These are phyloP conservation scores for Cathartes aura DNA, from an alignment of 2,113 vertebrate species.

Conservation along the genomic window DNA sequence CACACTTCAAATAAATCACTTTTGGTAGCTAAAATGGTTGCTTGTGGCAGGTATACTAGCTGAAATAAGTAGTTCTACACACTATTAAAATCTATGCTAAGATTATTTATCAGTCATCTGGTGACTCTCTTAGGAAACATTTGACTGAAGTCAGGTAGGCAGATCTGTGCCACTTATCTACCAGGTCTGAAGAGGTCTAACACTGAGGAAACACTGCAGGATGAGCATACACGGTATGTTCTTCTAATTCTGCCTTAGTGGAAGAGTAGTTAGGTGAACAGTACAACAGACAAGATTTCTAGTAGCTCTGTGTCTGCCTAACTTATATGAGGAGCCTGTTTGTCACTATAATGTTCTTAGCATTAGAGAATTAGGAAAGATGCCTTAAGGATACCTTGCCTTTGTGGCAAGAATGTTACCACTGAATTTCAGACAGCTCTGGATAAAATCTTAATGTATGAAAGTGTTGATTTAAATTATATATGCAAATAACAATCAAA, in stretches of 20 bases:
- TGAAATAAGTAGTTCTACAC: not conserved
- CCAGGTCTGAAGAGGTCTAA: not conserved
- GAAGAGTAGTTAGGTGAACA: not conserved
- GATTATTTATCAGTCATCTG: not conserved
- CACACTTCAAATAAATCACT: not conserved
- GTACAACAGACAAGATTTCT: not conserved
- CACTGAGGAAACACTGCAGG: not conserved
- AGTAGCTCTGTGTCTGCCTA: not conserved
- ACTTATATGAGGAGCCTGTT: not conserved
- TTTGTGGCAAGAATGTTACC: not conserved
- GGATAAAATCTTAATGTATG: not conserved
- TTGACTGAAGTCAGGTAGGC: not conserved
- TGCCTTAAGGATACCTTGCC: not conserved
- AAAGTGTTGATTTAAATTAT: not conserved
- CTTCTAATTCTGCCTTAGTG: not conserved
- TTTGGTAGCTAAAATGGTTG: not conserved
- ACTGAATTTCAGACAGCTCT: not conserved
- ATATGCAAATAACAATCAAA: not conserved
- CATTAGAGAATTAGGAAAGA: not conserved
- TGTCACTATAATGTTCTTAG: not conserved
- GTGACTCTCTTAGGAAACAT: not conserved
- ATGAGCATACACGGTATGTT: not conserved
- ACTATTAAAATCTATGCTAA: not conserved
- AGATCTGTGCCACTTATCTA: not conserved
- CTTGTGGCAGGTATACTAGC: not conserved